Conservation (phyloP, 2,888 invertebrate genomes). For the Leucozona laternaria region DNA sequence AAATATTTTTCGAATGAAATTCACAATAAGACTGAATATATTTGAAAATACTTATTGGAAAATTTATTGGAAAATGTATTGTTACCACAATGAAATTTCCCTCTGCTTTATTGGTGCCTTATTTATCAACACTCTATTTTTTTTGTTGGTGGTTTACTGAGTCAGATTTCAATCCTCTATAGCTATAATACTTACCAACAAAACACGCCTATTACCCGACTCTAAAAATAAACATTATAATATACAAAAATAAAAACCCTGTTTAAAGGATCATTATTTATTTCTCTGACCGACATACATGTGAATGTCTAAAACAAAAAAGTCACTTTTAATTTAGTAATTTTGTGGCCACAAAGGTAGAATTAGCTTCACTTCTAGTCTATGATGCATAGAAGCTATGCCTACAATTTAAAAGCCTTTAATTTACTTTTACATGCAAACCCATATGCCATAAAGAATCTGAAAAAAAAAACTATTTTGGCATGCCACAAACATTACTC, state of each 20-base stretch:
- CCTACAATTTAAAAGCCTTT: not conserved
- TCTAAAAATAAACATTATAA: not conserved
- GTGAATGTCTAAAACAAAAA: not conserved
- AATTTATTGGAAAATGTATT: too few species aligned
- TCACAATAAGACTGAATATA: too few species aligned
- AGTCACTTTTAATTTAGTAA: not conserved
- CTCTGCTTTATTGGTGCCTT: too few species aligned
- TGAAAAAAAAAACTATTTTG: not conserved
- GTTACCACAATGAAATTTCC: too few species aligned
- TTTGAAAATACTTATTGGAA: too few species aligned
- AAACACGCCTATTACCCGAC: not conserved
- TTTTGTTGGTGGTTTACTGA: too few species aligned
- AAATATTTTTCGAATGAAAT: too few species aligned
- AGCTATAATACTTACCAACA: too few species aligned
- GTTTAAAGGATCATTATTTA: not conserved
- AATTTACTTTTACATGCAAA: conserved; percentile 1
- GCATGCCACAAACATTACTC: not conserved
- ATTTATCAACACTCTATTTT: too few species aligned
- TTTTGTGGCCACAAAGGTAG: conserved; percentile 3
- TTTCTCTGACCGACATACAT: not conserved
- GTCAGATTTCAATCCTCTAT: too few species aligned
- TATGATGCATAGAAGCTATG: not conserved
- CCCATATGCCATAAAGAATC: not conserved
- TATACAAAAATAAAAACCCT: not conserved
- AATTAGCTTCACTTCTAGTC: not conserved